phyloP scores from a whole-genome alignment of 2,797 vertebrate species.

The Capromys pilorides region DNA sequence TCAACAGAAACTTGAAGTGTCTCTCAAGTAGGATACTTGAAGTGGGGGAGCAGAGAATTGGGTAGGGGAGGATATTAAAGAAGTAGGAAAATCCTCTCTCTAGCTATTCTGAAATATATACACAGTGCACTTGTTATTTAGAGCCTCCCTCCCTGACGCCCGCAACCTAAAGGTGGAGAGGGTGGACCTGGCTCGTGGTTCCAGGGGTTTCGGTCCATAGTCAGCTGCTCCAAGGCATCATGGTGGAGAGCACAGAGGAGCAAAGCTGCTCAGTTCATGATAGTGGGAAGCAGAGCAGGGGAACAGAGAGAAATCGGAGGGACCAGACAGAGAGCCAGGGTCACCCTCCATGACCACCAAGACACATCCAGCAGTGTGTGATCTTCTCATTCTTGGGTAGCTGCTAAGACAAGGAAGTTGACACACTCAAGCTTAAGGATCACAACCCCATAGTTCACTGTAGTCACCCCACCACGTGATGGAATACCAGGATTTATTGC shows the following conservation, averaged over 20 bases:
- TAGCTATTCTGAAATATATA: background rate
- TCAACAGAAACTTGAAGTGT: background rate
- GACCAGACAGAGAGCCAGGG: background rate
- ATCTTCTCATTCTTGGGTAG: background rate
- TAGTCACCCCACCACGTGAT: too few relatives aligned
- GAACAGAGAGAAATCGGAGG: background rate
- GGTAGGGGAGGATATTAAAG: fast-evolving
- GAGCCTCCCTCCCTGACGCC: background rate
- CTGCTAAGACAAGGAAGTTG: background rate
- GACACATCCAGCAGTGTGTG: background rate
- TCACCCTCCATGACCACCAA: background rate
- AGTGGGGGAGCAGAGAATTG: background rate
- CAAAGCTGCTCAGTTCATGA: background rate
- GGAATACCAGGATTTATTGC: too few relatives aligned
- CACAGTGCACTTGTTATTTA: background rate
- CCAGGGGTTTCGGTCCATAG: background rate
- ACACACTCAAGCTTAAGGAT: background rate
- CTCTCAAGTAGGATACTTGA: background rate
- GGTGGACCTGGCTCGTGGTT: background rate
- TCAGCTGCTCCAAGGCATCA: background rate
- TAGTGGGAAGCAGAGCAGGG: background rate
- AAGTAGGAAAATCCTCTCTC: background rate
- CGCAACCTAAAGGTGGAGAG: background rate
- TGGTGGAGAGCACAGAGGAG: too few relatives aligned
- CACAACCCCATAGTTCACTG: background rate